Conservation (phyloP, 2,888 invertebrate genomes). For the Meganola albula region DNA sequence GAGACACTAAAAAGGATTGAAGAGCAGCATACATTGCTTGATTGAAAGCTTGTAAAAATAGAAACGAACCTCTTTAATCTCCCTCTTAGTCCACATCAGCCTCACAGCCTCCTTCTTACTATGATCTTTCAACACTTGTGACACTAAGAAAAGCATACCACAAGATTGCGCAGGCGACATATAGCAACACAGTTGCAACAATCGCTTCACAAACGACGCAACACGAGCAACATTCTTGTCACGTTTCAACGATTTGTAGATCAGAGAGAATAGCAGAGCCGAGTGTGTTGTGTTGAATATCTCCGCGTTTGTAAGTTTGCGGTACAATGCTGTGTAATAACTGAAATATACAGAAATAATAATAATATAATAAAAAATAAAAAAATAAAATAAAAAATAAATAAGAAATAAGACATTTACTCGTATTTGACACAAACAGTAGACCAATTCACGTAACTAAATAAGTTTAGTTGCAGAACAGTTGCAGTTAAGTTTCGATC, state of each 20-base stretch:
- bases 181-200: conserved; percentile 79
- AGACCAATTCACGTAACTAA: no score
- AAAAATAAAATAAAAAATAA: no score
- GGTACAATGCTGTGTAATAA: conserved; percentile 93
- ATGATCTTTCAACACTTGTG: conserved; percentile 75
- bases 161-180: conserved; percentile 88
- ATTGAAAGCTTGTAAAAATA: no score
- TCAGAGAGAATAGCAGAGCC: conserved; percentile 89
- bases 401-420: no score
- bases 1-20: no score
- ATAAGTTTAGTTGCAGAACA: no score
- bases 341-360: conserved; percentile 69
- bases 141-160: conserved; percentile 87
- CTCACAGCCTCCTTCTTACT: conserved; percentile 52
- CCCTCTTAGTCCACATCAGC: conserved; percentile 48
- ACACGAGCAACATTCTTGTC: conserved; percentile 85
- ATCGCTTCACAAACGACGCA: conserved; percentile 87
- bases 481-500: no score
- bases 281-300: conserved; percentile 81
- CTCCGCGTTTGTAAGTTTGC: conserved; percentile 88
- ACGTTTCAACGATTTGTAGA: conserved; percentile 89
- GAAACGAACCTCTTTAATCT: conserved; percentile 46
- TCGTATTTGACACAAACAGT: no score
- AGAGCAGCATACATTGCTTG: no score
- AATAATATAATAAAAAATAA: no score